Conservation (phyloP, 2,113 vertebrate genomes). For the Ginglymostoma cirratum region DNA sequence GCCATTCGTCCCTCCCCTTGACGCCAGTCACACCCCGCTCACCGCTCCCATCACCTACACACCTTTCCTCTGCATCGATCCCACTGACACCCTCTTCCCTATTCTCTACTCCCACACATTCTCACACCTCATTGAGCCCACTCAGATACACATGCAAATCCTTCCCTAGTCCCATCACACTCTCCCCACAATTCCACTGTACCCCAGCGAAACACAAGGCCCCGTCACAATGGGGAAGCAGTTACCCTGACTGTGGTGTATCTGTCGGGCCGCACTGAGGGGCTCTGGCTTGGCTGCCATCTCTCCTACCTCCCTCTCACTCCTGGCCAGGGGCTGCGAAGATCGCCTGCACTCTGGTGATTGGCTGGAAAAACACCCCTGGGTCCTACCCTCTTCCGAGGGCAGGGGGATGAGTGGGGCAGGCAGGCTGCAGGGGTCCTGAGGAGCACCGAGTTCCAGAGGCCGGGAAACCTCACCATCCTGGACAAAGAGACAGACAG, state of each 20-base stretch:
- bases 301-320: background rate
- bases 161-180: no score
- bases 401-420: conserved; percentile 74
- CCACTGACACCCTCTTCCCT: no score
- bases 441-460: conserved; percentile 49
- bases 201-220: background rate
- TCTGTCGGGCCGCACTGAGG: background rate
- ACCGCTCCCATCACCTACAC: background rate
- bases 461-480: conserved; percentile 65
- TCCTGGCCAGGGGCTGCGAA: background rate
- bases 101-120: background rate
- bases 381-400: background rate
- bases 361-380: conserved; percentile 41
- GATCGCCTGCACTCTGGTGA: conserved; percentile 20
- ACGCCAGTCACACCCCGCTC: background rate
- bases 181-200: no score
- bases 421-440: conserved; percentile 52
- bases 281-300: background rate
- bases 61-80: no score
- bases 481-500: conserved; percentile 47
- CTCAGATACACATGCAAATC: no score
- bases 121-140: no score
- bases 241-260: background rate
- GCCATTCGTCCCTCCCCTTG: no score
- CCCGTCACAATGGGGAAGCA: background rate